A percentile compares a stretch with the other conserved stretches of the same genome.
These are phyloP conservation scores for Aphidius ervi DNA, from an alignment of 1,140 invertebrate species.

Conservation along the genomic window DNA sequence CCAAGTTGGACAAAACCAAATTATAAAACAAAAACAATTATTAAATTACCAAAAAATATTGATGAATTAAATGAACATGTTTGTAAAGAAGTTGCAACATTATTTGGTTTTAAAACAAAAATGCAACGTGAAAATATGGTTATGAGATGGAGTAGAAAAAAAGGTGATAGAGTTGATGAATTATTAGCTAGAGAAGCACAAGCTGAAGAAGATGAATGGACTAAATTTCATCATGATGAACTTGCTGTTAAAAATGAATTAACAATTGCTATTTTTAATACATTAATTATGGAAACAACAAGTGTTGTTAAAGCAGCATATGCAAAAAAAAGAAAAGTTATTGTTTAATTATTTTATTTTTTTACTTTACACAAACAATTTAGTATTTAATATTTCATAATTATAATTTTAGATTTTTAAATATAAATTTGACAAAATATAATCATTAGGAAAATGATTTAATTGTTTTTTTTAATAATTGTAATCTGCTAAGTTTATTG, in stretches of 20 bases:
- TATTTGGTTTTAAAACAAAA: slow-evolving; percentile 59
- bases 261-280: slow-evolving; percentile 61
- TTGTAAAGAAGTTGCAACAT: slow-evolving; percentile 52
- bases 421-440: too few species aligned
- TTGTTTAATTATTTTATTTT: slow-evolving; percentile 72
- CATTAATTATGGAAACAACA: slow-evolving; percentile 61
- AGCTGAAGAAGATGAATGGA: slow-evolving; percentile 68
- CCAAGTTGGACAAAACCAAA: slow-evolving; percentile 57
- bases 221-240: slow-evolving; percentile 68
- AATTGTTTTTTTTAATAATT: too few species aligned
- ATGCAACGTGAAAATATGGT: slow-evolving; percentile 57
- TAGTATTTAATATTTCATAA: too few species aligned
- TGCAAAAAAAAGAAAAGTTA: slow-evolving; percentile 42
- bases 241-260: slow-evolving; percentile 65
- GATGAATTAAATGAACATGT: slow-evolving; percentile 54
- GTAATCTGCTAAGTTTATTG: too few species aligned
- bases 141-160: slow-evolving; percentile 65
- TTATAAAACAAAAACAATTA: slow-evolving; percentile 42
- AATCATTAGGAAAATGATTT: too few species aligned
- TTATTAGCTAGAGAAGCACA: slow-evolving; percentile 65
- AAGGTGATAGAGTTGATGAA: slow-evolving; percentile 69
- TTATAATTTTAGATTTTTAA: too few species aligned
- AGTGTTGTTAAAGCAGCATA: slow-evolving; percentile 44
- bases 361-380: slow-evolving; percentile 44
- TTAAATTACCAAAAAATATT: slow-evolving; percentile 46